Evolutionary conservation across 2,113 vertebrate species (phyloP), one percentile per base, ranked within the genome.

Genomic region (Hyla sarda): DNA sequence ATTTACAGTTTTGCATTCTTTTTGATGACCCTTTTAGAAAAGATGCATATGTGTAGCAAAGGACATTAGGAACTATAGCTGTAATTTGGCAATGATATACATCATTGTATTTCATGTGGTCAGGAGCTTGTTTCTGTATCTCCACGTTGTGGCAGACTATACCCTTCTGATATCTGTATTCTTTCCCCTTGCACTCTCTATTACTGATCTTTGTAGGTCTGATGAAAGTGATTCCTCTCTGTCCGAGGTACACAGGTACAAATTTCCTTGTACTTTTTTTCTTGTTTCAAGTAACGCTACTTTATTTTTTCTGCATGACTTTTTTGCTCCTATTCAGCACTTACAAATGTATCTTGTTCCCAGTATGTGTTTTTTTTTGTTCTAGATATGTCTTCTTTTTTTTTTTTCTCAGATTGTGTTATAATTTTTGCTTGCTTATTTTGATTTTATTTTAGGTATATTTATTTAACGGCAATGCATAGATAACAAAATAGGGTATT

Each of bases 221-320:
- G 95, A 95, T 94, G 95, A 96, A 92, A 95, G 93, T 95, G 95
- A 96, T 89, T 93, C 94, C 90, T 95, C 94, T 95, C 91, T 94
- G 88, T 95, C 93, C 90, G 95, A 95, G 92, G 93, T 93, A 91
- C 95, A 94, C 93, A 96, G 95, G 95, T 96, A 96, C 92, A 90
- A 88, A 92, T 92, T 90, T 92, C 88, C 48, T 89, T 91, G 91
- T 91, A 89, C 77, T 88, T 67, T 92, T 81, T 85, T 74, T 87
- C 62, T 56, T 65, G 56, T 78, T 87, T 86, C 87, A 88, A 84
- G 82, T 87, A 88, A 80, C 75, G 86, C 56, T 81, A 19, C 88
- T 78, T 88, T 92, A 87, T 92, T 90, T 92, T 90, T 90, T 77
- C 84, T 93, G 94, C 93, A 94, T 94, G 93, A 45, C n/a, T 88